Base-by-base conservation (phyloP, 2,797 vertebrate genomes). In the Steatocranus sp. region DNA sequence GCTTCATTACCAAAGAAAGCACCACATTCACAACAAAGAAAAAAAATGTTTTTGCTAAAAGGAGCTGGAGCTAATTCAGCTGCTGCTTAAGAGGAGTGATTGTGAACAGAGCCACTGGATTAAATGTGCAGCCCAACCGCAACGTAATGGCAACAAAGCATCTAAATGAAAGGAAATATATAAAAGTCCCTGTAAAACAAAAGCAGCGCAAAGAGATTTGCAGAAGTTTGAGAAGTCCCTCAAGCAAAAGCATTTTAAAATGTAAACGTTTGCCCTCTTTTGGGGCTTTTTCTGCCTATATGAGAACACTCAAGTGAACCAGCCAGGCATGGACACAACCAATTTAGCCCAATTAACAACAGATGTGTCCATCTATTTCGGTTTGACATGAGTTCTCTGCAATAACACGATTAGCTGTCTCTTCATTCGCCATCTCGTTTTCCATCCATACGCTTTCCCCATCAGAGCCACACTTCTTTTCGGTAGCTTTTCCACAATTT, bases 361-460 rank as follows among this genome's bases (percentile, higher is more conserved):
- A 96, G 93, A 95, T 95, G 94, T 94, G 82, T 93, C 80, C 90
- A 86, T 90, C 93, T 91, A 88, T 92, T 93, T 91, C 38, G 56
- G 86, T 92, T 91, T 82, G 63, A 91, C 89, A 83, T 85, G 82
- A 84, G 36, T 86, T 90, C 86, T 82, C 85, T 93, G 79, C 89
- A 92, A 91, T 91, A 91, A 91, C 91, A 87, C 88, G 82, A 92
- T 95, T 92, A 92, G 87, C 86, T 91, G 92, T 88, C 91, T 92
- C 87, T 88, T 93, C 86, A 84, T 94, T 95, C 90, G 86, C 75
- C 61, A 91, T 93, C 91, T 94, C 85, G 79, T 91, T 92, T 95
- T 94, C 93, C 90, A 93, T 82, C 81, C 83, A 82, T 94, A 85
- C 85, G 79, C 91, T 94, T 93, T 90, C 84, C 85, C 88, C 85